Percentiles rank a stretch among this genome's conserved stretches.
phyloP scores from a whole-genome alignment of 2,797 vertebrate species.

The Danio albolineatus region DNA sequence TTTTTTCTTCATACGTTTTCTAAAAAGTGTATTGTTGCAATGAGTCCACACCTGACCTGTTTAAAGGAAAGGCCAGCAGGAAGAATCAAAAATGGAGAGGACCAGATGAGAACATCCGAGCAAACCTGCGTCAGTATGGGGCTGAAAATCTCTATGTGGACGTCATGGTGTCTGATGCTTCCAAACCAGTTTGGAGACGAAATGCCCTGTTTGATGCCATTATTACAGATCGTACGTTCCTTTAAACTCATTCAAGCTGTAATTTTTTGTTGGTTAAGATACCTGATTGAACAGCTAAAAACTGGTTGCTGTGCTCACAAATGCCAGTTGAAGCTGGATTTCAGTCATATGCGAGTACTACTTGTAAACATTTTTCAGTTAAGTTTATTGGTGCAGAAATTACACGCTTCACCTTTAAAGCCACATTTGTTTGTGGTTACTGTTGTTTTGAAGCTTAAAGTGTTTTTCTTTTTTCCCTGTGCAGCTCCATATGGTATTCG shows the following conservation, averaged over 20 bases:
- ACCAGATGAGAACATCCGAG: slow-evolving; percentile 96
- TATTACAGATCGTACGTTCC: slow-evolving; percentile 90
- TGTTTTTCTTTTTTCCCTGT: slow-evolving; percentile 35
- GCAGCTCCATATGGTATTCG: slow-evolving; percentile 96
- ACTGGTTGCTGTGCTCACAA: neutral
- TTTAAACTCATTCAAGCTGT: neutral
- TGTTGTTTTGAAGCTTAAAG: neutral
- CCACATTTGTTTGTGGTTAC: neutral
- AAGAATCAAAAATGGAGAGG: slow-evolving; percentile 98
- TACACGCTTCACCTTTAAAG: neutral
- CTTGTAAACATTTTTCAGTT: neutral
- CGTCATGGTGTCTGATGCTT: slow-evolving; percentile 92
- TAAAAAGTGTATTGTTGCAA: neutral
- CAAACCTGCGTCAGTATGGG: slow-evolving; percentile 94
- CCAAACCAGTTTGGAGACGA: slow-evolving; percentile 89
- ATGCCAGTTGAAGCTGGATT: neutral
- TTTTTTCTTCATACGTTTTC: neutral
- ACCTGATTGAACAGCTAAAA: neutral
- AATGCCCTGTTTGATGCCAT: slow-evolving; percentile 89
- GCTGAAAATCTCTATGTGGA: slow-evolving; percentile 90
- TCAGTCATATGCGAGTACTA: neutral
- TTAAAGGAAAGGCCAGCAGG: slow-evolving; percentile 88
- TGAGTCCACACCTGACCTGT: neutral
- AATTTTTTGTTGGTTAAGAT: neutral
- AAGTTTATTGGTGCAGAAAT: neutral